A percentile compares a stretch with the other conserved stretches of the same genome.
These are phyloP conservation scores for Penaeus chinensis DNA, from an alignment of 1,140 invertebrate genomes.

Conservation along the genomic window DNA sequence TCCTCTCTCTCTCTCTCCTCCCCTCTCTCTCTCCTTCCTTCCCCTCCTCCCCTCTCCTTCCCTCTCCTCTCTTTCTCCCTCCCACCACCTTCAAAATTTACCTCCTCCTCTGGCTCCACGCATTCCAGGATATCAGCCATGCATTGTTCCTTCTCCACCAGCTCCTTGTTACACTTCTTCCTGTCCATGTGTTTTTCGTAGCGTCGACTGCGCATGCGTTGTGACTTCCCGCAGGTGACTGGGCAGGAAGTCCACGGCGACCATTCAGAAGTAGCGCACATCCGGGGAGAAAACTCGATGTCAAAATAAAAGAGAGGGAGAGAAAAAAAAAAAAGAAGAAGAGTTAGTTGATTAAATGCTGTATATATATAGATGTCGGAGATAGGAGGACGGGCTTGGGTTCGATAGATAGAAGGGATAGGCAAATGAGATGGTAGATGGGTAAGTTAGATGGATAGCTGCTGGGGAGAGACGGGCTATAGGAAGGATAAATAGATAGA, in stretches of 20 bases:
- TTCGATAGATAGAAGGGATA: neutral
- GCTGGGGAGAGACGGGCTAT: no score
- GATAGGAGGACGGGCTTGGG: no score
- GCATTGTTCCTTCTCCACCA: slow-evolving; percentile 87
- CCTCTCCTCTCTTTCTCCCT: no score
- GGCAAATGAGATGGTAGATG: neutral
- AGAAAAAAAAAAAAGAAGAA: neutral
- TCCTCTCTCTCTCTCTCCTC: neutral
- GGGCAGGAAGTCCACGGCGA: slow-evolving; percentile 73
- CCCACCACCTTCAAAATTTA: no score
- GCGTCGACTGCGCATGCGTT: slow-evolving; percentile 69
- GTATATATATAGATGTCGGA: no score
- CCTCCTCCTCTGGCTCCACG: slow-evolving; percentile 40
- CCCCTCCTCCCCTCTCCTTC: no score
- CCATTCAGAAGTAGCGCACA: slow-evolving; percentile 73
- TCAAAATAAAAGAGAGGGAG: neutral
- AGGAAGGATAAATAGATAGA: no score
- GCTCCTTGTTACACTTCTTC: slow-evolving; percentile 76
- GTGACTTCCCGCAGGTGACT: slow-evolving; percentile 73
- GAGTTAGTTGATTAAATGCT: no score
- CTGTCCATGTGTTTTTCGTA: slow-evolving; percentile 70
- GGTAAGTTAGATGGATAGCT: no score
- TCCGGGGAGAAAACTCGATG: slow-evolving; percentile 40
- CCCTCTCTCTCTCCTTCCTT: no score
- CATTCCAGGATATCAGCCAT: slow-evolving; percentile 58